A percentile compares a stretch with the other conserved stretches of the same genome.
Conservation (phyloP, 2,113 vertebrate species). For the Turdus rufiventris region DNA sequence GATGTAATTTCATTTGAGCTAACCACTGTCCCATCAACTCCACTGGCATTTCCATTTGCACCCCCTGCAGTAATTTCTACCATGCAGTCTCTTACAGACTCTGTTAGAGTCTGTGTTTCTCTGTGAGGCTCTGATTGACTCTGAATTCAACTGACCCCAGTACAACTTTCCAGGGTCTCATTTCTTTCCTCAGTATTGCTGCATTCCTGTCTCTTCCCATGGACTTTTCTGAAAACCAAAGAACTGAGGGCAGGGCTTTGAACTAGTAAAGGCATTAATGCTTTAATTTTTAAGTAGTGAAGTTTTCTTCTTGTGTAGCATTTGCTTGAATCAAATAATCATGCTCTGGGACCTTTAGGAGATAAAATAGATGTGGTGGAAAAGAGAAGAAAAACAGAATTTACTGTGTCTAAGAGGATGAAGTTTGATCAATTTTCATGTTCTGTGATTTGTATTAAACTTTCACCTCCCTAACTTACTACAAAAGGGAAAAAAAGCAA, state of each 20-base stretch:
- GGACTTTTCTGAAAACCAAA: not conserved
- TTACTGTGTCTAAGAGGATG: not conserved
- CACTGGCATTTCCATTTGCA: fast-evolving
- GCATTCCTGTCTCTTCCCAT: not conserved
- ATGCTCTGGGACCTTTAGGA: not conserved
- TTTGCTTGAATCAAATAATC: not conserved
- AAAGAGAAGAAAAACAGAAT: not conserved
- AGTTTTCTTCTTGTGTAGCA: not conserved
- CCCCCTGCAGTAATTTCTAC: not conserved
- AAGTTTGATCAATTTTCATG: not conserved
- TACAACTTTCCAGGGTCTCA: not conserved
- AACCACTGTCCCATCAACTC: not conserved
- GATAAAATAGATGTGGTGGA: not conserved
- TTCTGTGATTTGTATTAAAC: not conserved
- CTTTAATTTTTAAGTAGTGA: not conserved
- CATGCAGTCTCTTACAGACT: not conserved
- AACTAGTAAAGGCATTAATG: not conserved
- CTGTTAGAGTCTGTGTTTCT: not conserved
- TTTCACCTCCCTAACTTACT: not conserved
- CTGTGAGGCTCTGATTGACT: not conserved
- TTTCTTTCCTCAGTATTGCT: not conserved
- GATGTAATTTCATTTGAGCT: not conserved
- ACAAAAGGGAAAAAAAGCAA: not conserved
- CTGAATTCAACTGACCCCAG: not conserved
- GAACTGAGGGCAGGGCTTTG: not conserved